phyloP scores from a whole-genome alignment of 2,888 invertebrate species.

The Mythimna impura region DNA sequence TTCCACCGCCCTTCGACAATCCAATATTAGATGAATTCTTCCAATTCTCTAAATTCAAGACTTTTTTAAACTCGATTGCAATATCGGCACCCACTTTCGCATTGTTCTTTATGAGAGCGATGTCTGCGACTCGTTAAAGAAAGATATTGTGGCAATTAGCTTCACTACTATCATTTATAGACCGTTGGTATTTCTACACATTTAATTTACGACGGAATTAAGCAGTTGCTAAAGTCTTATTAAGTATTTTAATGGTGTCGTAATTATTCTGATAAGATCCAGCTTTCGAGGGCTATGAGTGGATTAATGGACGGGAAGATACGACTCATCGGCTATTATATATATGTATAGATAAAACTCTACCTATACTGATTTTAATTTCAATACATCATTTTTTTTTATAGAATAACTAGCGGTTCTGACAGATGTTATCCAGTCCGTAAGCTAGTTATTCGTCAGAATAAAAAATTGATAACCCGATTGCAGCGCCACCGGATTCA shows the following conservation, averaged over 20 bases:
- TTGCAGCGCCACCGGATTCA: too few relatives aligned
- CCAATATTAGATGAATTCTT: conserved; percentile 76
- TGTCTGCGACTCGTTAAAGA: conserved; percentile 91
- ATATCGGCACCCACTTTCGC: conserved; percentile 95
- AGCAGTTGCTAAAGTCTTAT: conserved; percentile 72
- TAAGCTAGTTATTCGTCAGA: too few relatives aligned
- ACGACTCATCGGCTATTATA: conserved; percentile 13
- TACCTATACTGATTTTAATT: background rate
- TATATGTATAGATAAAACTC: too few relatives aligned
- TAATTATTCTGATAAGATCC: conserved; percentile 64
- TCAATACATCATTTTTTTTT: too few relatives aligned
- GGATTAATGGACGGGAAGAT: conserved; percentile 29
- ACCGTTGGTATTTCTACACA: conserved; percentile 74
- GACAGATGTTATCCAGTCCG: too few relatives aligned
- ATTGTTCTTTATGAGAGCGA: conserved; percentile 98
- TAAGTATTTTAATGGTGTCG: conserved; percentile 74
- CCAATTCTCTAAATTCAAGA: conserved; percentile 76
- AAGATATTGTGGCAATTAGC: conserved; percentile 82
- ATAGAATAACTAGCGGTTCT: too few relatives aligned
- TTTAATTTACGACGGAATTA: conserved; percentile 79
- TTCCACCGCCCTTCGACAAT: conserved; percentile 65
- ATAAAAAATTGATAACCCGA: too few relatives aligned
- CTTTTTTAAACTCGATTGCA: conserved; percentile 91
- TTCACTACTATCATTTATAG: conserved; percentile 77
- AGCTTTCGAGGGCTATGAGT: conserved; percentile 31